Evolutionary conservation across 2,888 invertebrate genomes (phyloP), one percentile per base, ranked within the genome.

Genomic region (Lochmaea capreae): DNA sequence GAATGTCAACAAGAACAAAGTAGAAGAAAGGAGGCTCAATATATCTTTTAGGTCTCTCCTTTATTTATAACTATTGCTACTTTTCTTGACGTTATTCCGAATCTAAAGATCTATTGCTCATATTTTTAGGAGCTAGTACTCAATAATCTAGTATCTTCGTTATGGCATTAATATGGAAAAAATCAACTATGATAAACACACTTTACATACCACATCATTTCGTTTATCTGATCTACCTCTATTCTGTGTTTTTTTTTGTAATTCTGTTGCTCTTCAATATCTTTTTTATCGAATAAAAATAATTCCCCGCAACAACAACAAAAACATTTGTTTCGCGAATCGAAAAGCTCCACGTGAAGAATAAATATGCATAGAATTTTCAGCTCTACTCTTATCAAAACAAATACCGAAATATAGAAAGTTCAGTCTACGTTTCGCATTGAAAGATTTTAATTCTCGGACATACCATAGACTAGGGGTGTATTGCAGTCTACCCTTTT

Each of bases 361-460:
- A 26, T 11, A 65, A 49, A 49, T 49, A 26, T 49, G 57, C 22
- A 67, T n/a, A 43, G 9, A 67, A 42, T 49, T 42, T 58, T 67
- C 58, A n/a, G 33, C 12, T 66, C n/a, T 2, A 0, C 54, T 22
- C 22, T 67, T 42, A 67, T 16, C 26, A 43, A 67, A 67, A 67
- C 67, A 58, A 67, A 67, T 12, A 57, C 11, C 12, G 49, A 67
- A 39, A 67, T 43, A 57, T 67, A 67, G 22, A 43, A 67, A 67
- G 71, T 69, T 57, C 46, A 49, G 73, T 66, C 72, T 67, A 72
- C 73, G 76, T 77, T 76, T 73, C 77, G 75, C 77, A 76, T 70
- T 71, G 33, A 72, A 77, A 76, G 75, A 76, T 77, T 79, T 77
- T 76, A 77, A 79, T 78, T 79, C 77, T 72, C 74, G 67, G 76